Evolutionary conservation across 2,888 invertebrate species (phyloP).

Genomic region (Helicoverpa assulta): DNA sequence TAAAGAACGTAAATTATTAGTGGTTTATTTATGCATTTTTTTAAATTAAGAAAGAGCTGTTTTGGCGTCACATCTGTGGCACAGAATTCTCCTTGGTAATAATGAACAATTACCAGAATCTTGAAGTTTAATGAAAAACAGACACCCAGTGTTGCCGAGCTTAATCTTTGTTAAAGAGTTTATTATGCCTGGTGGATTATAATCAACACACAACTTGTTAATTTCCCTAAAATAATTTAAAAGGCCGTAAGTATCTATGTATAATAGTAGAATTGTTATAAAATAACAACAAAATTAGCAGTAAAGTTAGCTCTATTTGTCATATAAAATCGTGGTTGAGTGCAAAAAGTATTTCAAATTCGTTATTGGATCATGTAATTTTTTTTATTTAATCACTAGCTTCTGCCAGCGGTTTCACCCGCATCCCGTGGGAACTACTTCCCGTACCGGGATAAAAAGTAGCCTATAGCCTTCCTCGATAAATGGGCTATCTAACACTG

Average conservation of each 20-base stretch:
- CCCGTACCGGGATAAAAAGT: no score
- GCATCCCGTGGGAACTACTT: no score
- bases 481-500: no score
- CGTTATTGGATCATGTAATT: no score
- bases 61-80: background rate
- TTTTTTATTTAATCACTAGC: no score
- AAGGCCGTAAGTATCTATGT: background rate
- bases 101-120: conserved; percentile 22
- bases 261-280: background rate
- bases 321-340: no score
- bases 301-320: no score
- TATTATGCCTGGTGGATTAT: background rate
- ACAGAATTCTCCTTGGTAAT: background rate
- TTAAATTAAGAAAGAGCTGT: background rate
- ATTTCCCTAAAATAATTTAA: background rate
- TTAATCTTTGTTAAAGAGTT: background rate
- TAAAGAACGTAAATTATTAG: no score
- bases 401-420: no score
- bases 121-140: conserved; percentile 16
- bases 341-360: no score
- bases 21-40: background rate
- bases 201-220: background rate
- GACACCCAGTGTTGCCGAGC: background rate
- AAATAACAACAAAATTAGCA: no score
- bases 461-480: no score